Evolutionary conservation across 2,888 invertebrate species (phyloP), one percentile per base, ranked within the genome.

Genomic region (Dicyrtomina minuta): DNA sequence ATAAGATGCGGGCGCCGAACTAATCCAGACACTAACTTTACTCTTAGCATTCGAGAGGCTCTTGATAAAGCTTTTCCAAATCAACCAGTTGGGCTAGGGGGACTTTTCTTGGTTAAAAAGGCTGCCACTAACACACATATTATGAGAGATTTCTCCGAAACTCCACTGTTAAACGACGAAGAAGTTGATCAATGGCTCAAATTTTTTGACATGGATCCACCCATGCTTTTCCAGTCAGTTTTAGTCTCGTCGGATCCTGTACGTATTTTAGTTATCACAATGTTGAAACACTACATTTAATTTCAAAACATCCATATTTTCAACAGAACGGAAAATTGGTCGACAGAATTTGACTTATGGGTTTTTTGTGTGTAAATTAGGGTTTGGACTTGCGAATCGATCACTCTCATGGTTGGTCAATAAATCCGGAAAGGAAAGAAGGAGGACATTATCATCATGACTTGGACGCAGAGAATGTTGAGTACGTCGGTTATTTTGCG

Each of bases 381-480:
- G 93, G 88, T 26, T 83, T 94, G 81, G 94, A 96, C 84, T 86
- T 98, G 74, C 87, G 97, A 78, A 87, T 94, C 74, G 96, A 97
- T 83, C 98, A 98, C 84, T 97, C 97, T 82, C 98, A 98, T 83
- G 84, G 86, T 72, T 79, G 78, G 75, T 75, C 77, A 17, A 93
- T 93, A 81, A 93, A 91, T 82, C 89, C 91, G 77, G 83, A 86
- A 80, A 89, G 89, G 81, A 90, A 89, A 70, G 89, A 90, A 84
- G 94, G 92, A 76, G 97, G 97, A 0, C 98, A 99, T 85, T 99
- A 98, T 84, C 98, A 99, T 84, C 89, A 89, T 81, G 98, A 99
- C 84, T 91, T 90, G 10, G 93, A 94, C 39, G 96, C 98, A 0
- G 89, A 88, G 10, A 85, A 81, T n/a, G 94, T 88, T 12, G 90